Evolutionary conservation across 30 jellyfish, hydroid and myxozoan species (phyloP).

Genomic region (Cassiopea xamachana): DNA sequence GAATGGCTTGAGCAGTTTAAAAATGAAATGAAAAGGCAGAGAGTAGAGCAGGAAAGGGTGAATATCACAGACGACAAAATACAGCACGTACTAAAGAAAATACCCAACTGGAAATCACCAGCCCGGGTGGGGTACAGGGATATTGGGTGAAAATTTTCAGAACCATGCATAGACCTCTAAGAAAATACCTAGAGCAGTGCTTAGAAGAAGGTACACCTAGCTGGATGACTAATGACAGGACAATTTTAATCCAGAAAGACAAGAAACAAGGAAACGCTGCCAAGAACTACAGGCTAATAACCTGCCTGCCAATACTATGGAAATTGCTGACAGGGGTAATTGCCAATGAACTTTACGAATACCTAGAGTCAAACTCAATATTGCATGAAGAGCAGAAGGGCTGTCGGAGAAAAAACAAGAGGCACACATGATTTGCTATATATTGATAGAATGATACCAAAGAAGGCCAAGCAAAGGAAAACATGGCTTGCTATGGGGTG

Average conservation of each 20-base stretch:
- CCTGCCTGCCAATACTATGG: conserved; percentile 28
- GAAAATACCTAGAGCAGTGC: conserved; percentile 19
- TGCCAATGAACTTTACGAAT: conserved; percentile 2
- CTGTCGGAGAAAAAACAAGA: neutral
- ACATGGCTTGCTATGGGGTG: conserved; percentile 19
- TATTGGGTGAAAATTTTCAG: conserved; percentile 9
- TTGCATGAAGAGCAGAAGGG: conserved; percentile 39
- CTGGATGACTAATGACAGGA: conserved; percentile 34
- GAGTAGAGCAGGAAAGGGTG: neutral
- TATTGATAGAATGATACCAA: conserved; percentile 33
- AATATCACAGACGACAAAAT: conserved; percentile 9
- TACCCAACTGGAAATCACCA: conserved; percentile 47
- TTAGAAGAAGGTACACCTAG: conserved; percentile 16
- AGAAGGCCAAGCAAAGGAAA: conserved; percentile 8
- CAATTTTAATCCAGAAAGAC: conserved; percentile 31
- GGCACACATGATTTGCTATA: conserved; percentile 21
- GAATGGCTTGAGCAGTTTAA: conserved; percentile 2
- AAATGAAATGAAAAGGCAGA: conserved; percentile 1
- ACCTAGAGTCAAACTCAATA: neutral
- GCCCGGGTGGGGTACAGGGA: conserved; percentile 23
- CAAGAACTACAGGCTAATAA: conserved; percentile 45
- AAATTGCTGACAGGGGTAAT: conserved; percentile 30
- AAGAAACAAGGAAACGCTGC: conserved; percentile 3
- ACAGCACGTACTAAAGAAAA: conserved; percentile 8
- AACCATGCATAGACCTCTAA: neutral